Evolutionary conservation across 2,797 vertebrate genomes (phyloP).

Genomic region (Diplodus puntazzo): DNA sequence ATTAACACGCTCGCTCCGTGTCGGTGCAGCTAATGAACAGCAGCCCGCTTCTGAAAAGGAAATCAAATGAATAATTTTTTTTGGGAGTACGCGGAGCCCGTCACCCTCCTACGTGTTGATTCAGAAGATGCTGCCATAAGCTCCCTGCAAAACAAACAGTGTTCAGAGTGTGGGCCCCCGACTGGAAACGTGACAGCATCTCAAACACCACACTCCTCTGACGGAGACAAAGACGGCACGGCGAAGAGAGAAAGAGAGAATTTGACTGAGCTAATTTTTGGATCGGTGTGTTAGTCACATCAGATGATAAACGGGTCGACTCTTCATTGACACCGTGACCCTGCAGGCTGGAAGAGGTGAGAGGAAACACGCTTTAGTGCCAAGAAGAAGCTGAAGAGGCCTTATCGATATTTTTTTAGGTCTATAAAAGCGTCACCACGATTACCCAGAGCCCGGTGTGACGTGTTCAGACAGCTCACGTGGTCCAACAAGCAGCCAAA

Average conservation of each 20-base stretch:
- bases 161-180: slow-evolving; percentile 71
- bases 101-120: slow-evolving; percentile 81
- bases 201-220: slow-evolving; percentile 55
- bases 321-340: slow-evolving; percentile 32
- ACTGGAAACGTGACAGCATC: slow-evolving; percentile 75
- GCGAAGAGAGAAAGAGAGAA: slow-evolving; percentile 30
- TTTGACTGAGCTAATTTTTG: slow-evolving; percentile 29
- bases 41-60: slow-evolving; percentile 56
- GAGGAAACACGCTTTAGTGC: slow-evolving; percentile 13
- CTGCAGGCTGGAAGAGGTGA: slow-evolving; percentile 1
- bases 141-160: slow-evolving; percentile 70
- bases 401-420: too few species aligned
- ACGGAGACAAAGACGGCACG: slow-evolving; percentile 46
- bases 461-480: too few species aligned
- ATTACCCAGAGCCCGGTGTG: too few species aligned
- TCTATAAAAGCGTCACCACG: too few species aligned
- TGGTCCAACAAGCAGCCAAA: too few species aligned
- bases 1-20: slow-evolving; percentile 37
- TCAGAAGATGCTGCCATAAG: slow-evolving; percentile 75
- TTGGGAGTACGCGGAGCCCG: slow-evolving; percentile 68
- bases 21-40: slow-evolving; percentile 69
- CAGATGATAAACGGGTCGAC: slow-evolving; percentile 22
- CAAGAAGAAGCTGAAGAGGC: slow-evolving; percentile 1
- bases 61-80: slow-evolving; percentile 63
- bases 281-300: slow-evolving; percentile 35